Evolutionary conservation across 2,113 vertebrate species (phyloP).

Genomic region (Pycnonotus jocosus): DNA sequence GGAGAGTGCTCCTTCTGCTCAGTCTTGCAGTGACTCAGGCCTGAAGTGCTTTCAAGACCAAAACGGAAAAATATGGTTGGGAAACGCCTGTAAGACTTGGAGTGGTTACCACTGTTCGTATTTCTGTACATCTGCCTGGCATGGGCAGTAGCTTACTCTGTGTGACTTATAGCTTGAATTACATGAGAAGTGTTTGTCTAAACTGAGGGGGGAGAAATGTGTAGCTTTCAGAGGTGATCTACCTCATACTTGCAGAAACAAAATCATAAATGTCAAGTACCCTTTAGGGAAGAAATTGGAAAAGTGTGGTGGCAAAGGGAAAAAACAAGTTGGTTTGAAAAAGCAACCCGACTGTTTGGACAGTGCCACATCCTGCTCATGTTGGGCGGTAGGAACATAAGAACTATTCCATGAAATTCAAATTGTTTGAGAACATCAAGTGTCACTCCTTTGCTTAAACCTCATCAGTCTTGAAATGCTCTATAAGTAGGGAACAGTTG

Average conservation of each 20-base stretch:
- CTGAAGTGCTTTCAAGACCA: neutral
- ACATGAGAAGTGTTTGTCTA: neutral
- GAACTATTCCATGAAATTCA: neutral
- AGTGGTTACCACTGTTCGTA: fast-evolving
- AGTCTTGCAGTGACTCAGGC: neutral
- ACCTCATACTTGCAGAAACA: neutral
- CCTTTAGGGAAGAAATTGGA: neutral
- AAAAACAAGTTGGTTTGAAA: neutral
- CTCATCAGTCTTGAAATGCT: neutral
- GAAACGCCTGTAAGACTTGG: neutral
- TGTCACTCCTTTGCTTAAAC: neutral
- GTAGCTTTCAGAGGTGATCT: neutral
- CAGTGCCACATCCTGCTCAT: neutral
- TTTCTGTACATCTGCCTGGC: neutral
- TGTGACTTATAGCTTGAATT: neutral
- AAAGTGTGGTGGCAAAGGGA: neutral
- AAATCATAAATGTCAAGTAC: neutral
- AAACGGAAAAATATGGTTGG: neutral
- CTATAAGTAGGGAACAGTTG: neutral
- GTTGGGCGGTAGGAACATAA: neutral
- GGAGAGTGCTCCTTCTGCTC: neutral
- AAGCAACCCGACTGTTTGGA: neutral
- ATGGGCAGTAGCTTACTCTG: too few relatives aligned
- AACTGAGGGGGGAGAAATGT: neutral
- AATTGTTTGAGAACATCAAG: neutral